Evolutionary conservation across 2,888 invertebrate genomes (phyloP), one percentile per base, ranked within the genome.

Genomic region (Penaeus monodon): DNA sequence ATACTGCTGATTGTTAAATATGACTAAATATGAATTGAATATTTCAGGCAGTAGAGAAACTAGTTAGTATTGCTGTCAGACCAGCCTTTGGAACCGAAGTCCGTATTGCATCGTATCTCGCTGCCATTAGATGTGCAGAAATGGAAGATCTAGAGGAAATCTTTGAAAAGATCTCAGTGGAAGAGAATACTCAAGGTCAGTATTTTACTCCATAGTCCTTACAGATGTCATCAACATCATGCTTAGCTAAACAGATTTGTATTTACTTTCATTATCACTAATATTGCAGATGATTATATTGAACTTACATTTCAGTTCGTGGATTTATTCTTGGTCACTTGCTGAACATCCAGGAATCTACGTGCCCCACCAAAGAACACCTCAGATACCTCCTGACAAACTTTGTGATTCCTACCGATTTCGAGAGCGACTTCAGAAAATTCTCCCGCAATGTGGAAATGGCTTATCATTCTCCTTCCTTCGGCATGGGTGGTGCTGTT

Each of bases 241-340:
- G 44, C 74, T 77, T 38, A 38, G 33, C 2, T 38, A 38, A 38
- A 0, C 33, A 33, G 33, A 33, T 33, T 33, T 33, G 33, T 3
- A 6, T 38, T 38, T 38, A 38, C 4, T 38, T 38, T 38, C 33
- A 2, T 38, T 38, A 38, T 38, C 33, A 38, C 33, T 6, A 38
- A 38, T 38, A 38, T 38, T 38, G 4, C 6, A 38, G 33, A 38
- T 2, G 6, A 38, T 38, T 38, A 38, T 38, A 38, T 38, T 4
- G 6, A 38, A 38, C 33, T 38, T 38, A 38, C 38, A 49, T 88
- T 89, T 27, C 88, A 89, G 89, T 86, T 63, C 88, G 86, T 70
- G 86, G 88, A 10, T 89, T 86, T 64, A 86, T 89, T 65, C 85
- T 89, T 44, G 86, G 88, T 33, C 86, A 89, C 63, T 81, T 89